phyloP scores from a whole-genome alignment of 2,888 invertebrate species.

The Atherix ibis region DNA sequence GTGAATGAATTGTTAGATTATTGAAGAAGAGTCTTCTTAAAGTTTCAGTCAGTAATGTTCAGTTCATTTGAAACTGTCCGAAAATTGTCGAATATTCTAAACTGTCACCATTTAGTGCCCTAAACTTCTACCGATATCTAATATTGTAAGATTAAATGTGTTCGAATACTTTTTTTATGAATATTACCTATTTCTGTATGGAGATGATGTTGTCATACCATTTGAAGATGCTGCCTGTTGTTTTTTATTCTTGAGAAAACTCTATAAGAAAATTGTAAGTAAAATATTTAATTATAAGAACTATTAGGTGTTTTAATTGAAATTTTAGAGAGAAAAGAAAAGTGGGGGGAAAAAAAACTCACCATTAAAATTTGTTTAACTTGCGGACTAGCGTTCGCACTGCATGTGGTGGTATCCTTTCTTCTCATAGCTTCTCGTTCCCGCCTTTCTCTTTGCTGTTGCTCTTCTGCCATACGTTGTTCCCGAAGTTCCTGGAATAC shows the following conservation, averaged over 20 bases:
- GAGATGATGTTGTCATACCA: constrained; percentile 48
- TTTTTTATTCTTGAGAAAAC: constrained; percentile 66
- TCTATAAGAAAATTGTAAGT: constrained; percentile 35
- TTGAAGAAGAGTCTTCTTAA: too few species aligned
- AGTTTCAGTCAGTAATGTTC: too few species aligned
- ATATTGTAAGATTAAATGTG: too few species aligned
- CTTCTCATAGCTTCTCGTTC: constrained; percentile 82
- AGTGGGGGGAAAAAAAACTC: constrained; percentile 15
- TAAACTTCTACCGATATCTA: too few species aligned
- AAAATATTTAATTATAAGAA: constrained; percentile 1
- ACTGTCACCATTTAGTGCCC: too few species aligned
- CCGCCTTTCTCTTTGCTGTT: constrained; percentile 60
- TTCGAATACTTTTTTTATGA: too few species aligned
- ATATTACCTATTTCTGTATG: constrained; percentile 70
- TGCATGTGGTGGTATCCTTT: constrained; percentile 90
- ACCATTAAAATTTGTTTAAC: constrained; percentile 92
- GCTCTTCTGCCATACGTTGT: constrained; percentile 65
- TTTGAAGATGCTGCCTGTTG: constrained; percentile 62
- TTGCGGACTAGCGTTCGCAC: constrained; percentile 90
- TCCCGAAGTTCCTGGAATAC: constrained; percentile 68
- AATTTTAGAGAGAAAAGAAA: background rate
- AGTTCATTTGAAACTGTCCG: too few species aligned
- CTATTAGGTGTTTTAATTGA: too few species aligned
- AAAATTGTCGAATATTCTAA: too few species aligned
- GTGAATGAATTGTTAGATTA: too few species aligned